Percentiles rank a stretch among this genome's conserved stretches.
These are phyloP conservation scores for Pitta sordida DNA, from an alignment of 2,113 vertebrate species.

Conservation along the genomic window DNA sequence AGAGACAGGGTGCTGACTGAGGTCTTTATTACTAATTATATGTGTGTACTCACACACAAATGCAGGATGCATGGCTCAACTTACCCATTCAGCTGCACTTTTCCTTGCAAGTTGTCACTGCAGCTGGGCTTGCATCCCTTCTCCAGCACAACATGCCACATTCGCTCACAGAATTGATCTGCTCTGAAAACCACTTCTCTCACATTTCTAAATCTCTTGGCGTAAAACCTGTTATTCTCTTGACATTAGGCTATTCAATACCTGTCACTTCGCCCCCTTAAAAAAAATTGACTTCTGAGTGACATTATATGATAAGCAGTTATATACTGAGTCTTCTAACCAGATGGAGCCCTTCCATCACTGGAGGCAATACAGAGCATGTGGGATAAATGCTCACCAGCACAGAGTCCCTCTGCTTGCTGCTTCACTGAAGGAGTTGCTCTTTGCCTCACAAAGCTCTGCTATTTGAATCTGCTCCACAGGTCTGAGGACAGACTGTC, in stretches of 20 bases:
- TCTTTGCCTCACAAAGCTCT: neutral
- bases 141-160: neutral
- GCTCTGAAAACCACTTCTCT: conserved; percentile 55
- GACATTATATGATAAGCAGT: conserved; percentile 70
- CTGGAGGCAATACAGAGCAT: neutral
- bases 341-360: conserved; percentile 68
- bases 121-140: neutral
- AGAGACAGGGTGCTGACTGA: neutral
- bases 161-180: conserved; percentile 33
- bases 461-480: neutral
- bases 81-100: neutral
- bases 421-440: neutral
- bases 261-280: conserved; percentile 44
- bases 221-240: conserved; percentile 63
- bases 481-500: neutral
- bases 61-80: neutral
- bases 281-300: conserved; percentile 62
- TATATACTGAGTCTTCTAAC: conserved; percentile 57
- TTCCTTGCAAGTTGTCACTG: neutral
- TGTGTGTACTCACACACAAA: neutral
- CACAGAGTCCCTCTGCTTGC: neutral
- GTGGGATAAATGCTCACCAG: neutral
- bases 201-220: conserved; percentile 61
- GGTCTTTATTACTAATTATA: neutral
- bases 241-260: conserved; percentile 64